Conservation (phyloP, 2,797 vertebrate genomes). For the Sebastes matsubarae region DNA sequence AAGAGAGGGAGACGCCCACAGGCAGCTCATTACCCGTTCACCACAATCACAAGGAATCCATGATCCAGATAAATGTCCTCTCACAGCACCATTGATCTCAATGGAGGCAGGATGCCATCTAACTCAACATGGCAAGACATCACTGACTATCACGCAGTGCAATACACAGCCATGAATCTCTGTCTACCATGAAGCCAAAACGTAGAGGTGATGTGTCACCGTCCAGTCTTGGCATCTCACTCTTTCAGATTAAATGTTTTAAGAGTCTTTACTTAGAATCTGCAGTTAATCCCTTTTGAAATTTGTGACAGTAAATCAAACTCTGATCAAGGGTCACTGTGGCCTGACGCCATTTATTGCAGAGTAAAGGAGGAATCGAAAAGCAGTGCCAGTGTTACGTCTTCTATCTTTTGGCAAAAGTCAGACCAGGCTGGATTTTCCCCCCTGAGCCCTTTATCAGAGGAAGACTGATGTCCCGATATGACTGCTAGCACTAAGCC, state of each 20-base stretch:
- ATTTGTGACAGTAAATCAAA: conserved; percentile 45
- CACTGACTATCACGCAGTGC: not conserved
- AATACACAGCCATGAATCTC: not conserved
- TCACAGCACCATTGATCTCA: conserved; percentile 42
- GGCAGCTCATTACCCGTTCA: conserved; percentile 59
- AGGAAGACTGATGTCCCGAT: conserved; percentile 63
- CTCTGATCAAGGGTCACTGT: conserved; percentile 30
- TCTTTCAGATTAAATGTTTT: conserved; percentile 29
- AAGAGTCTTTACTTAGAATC: conserved; percentile 36
- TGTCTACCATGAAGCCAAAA: conserved; percentile 16
- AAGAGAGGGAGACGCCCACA: conserved; percentile 31
- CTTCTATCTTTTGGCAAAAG: conserved; percentile 40
- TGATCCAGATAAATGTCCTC: conserved; percentile 48
- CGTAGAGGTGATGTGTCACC: conserved; percentile 6
- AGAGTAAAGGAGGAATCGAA: conserved; percentile 42
- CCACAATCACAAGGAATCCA: conserved; percentile 42
- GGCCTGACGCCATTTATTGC: conserved; percentile 38
- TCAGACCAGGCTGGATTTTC: conserved; percentile 40
- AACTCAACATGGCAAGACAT: conserved; percentile 20
- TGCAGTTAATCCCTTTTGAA: conserved; percentile 52
- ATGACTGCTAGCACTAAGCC: conserved; percentile 48
- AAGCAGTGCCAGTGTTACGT: conserved; percentile 36
- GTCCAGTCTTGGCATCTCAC: not conserved
- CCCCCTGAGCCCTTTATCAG: conserved; percentile 43
- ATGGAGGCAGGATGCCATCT: conserved; percentile 27